Conservation (phyloP, 2,113 vertebrate species). For the Macquaria ambigua region DNA sequence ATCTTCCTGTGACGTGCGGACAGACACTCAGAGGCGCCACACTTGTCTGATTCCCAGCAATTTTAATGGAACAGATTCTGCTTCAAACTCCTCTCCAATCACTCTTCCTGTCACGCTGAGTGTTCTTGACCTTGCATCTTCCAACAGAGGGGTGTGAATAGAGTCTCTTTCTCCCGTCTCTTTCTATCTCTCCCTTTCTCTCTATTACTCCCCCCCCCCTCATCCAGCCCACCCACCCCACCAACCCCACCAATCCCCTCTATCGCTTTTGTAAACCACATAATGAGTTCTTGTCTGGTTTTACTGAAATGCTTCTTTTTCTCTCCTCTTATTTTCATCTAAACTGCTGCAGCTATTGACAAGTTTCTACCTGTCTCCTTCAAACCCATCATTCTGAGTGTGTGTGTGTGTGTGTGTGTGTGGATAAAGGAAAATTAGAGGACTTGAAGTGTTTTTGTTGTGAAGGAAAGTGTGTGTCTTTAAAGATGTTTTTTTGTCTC, state of each 20-base stretch:
- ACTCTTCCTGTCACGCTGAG: slow-evolving; percentile 47
- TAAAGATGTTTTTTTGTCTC: background rate
- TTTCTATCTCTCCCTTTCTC: background rate
- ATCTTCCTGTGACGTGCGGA: slow-evolving; percentile 16
- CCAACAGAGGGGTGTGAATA: slow-evolving; percentile 39
- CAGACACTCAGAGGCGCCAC: slow-evolving; percentile 15
- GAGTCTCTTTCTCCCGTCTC: background rate
- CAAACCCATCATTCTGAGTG: slow-evolving; percentile 19
- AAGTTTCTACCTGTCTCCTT: slow-evolving; percentile 3
- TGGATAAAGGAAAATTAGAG: slow-evolving; percentile 2
- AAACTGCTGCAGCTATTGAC: slow-evolving; percentile 18
- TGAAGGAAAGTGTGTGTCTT: background rate
- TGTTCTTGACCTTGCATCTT: slow-evolving; percentile 65
- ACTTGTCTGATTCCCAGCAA: slow-evolving; percentile 35
- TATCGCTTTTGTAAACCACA: slow-evolving; percentile 36
- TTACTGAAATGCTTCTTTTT: slow-evolving; percentile 12
- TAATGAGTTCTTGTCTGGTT: slow-evolving; percentile 46
- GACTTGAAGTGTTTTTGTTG: slow-evolving; percentile 6
- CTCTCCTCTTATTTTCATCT: background rate
- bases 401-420: background rate
- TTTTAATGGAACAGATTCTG: slow-evolving; percentile 58
- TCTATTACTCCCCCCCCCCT: background rate
- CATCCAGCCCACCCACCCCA: background rate
- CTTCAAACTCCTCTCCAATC: slow-evolving; percentile 60
- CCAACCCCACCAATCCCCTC: background rate